Percentiles rank a stretch among this genome's conserved stretches.
Conservation (phyloP, 2,113 vertebrate genomes). For the Pangasianodon hypophthalmus region DNA sequence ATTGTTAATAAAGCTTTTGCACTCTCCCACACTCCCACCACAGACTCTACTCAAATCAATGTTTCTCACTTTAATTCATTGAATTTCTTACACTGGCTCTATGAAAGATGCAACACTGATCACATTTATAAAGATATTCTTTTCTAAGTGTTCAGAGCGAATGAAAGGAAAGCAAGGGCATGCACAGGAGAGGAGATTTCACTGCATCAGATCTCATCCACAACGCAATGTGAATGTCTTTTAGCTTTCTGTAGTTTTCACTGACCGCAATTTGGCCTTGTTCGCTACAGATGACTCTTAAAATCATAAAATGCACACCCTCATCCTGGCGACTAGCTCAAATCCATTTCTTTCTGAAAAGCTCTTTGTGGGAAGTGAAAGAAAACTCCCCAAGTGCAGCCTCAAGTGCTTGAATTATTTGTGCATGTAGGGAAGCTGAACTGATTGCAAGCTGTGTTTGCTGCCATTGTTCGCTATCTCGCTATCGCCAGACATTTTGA, state of each 20-base stretch:
- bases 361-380: not conserved
- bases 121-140: not conserved
- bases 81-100: not conserved
- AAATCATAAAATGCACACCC: not conserved
- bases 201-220: not conserved
- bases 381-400: not conserved
- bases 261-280: not conserved
- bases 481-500: not conserved
- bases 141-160: not conserved
- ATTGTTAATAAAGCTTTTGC: not conserved
- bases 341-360: not conserved
- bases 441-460: not conserved
- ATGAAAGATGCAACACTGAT: not conserved
- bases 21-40: not conserved
- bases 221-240: not conserved
- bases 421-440: not conserved
- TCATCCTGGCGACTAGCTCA: not conserved
- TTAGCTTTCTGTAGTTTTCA: not conserved
- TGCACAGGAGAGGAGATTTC: not conserved
- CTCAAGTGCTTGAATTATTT: not conserved
- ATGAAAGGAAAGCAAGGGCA: not conserved
- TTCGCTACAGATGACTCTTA: not conserved
- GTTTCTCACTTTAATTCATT: not conserved
- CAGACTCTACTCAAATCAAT: not conserved
- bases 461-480: not conserved